Conservation (phyloP, 2,888 invertebrate species). For the Nephrotoma flavescens region DNA sequence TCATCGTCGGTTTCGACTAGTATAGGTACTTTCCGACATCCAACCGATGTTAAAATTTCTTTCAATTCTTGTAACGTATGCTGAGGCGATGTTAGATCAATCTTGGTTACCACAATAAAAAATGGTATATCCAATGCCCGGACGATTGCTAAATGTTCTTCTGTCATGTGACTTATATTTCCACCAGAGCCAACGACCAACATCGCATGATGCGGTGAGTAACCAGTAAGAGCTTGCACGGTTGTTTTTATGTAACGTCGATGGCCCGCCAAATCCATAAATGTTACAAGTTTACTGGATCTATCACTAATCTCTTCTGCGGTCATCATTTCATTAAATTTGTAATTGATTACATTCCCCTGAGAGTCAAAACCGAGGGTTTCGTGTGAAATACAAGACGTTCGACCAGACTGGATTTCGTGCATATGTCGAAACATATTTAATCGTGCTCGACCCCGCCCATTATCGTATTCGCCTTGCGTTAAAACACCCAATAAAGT, state of each 20-base stretch:
- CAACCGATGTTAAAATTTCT: constrained; percentile 46
- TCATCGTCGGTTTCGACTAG: constrained; percentile 52
- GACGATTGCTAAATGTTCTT: constrained; percentile 80
- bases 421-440: constrained; percentile 93
- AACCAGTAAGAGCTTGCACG: constrained; percentile 83
- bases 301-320: constrained; percentile 88
- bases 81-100: constrained; percentile 59
- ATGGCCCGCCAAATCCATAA: constrained; percentile 93
- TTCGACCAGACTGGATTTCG: constrained; percentile 86
- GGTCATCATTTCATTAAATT: constrained; percentile 75
- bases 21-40: constrained; percentile 48
- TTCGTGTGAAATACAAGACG: constrained; percentile 91
- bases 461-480: constrained; percentile 92
- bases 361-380: constrained; percentile 87
- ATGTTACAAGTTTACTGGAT: constrained; percentile 84
- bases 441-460: constrained; percentile 81
- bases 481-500: constrained; percentile 91
- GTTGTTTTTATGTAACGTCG: constrained; percentile 92
- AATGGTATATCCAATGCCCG: constrained; percentile 73
- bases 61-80: constrained; percentile 41
- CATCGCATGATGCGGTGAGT: constrained; percentile 85
- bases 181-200: constrained; percentile 69
- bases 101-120: constrained; percentile 88
- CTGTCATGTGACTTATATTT: constrained; percentile 67
- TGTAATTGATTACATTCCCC: constrained; percentile 79